Base-by-base conservation (phyloP, 2,797 vertebrate species). In the Gadopsis bispinosus region DNA sequence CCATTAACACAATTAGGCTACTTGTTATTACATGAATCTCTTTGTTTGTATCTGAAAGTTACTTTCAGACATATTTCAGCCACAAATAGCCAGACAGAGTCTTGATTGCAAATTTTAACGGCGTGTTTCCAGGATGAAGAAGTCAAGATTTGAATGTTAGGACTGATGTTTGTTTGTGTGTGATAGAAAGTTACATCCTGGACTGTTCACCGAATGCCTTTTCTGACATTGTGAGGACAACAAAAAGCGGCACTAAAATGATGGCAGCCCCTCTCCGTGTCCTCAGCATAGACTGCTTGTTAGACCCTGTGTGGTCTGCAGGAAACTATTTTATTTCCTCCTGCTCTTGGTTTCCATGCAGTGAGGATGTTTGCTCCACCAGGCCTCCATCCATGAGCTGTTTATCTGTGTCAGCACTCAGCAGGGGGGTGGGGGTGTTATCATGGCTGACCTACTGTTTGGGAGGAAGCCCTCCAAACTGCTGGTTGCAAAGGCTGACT, bases 351-450 rank as follows among this genome's bases (percentile, higher is more conserved):
- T 86, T 90, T 92, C 86, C 81, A 64, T 69, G 60, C 70, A 62
- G 64, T 39, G 83, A 86, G 87, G 91, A 90, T 90, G 87, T 88
- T 86, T 83, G 75, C 65, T 73, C 75, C 81, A 70, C 39, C 85
- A 80, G 85, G 56, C 56, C 62, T 82, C 69, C 9, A 64, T 88
- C 75, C 84, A 81, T 5, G 50, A 39, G 51, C 59, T 84, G 82
- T 82, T 83, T 85, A 74, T 91, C 83, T 87, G 77, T 88, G 83
- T 87, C 81, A 79, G 41, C 63, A 22, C 79, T 53, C 77, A 47
- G 72, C 55, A 50, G 53, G 82, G 73, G 77, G 81, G 33, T 29
- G 22, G 45, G 45, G 81, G 74, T 75, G 75, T 83, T 78, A 83
- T 88, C 84, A 73, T 35, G 45, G 62, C 47, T 19, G 64, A 29